Percentiles rank a stretch among this genome's conserved stretches.
phyloP scores from a whole-genome alignment of 2,113 vertebrate genomes.

The Chaenogobius annularis region DNA sequence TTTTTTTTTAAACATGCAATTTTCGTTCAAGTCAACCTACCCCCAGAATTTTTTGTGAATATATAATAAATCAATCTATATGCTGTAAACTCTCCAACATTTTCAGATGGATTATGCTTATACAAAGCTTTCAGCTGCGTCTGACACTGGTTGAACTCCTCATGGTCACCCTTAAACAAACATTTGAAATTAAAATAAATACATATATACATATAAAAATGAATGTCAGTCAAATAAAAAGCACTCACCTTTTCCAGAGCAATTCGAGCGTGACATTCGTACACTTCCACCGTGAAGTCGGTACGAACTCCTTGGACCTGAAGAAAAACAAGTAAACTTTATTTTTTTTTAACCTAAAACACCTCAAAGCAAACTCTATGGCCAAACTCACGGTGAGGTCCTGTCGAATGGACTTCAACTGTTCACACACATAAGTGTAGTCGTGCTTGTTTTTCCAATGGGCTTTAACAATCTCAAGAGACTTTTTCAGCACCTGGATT shows the following conservation, averaged over 20 bases:
- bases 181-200: no score
- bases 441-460: conserved; percentile 90
- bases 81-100: conserved; percentile 90
- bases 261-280: conserved; percentile 91
- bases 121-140: conserved; percentile 91
- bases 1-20: not conserved
- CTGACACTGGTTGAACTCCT: conserved; percentile 95
- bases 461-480: conserved; percentile 82
- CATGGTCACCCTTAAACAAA: conserved; percentile 85
- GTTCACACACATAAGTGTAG: conserved; percentile 89
- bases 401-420: conserved; percentile 93
- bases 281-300: conserved; percentile 91
- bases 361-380: not conserved
- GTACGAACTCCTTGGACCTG: conserved; percentile 90
- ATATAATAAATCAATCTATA: conserved; percentile 92
- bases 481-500: conserved; percentile 84
- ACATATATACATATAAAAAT: not conserved
- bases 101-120: conserved; percentile 83
- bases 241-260: conserved; percentile 86
- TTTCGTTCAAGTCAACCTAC: conserved; percentile 60
- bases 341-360: not conserved
- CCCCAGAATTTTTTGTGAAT: conserved; percentile 91
- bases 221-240: not conserved
- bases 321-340: not conserved
- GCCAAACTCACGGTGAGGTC: conserved; percentile 84